Percentiles rank a stretch among this genome's conserved stretches.
phyloP scores from a whole-genome alignment of 2,797 vertebrate genomes.

The Melanotaenia nigrans region DNA sequence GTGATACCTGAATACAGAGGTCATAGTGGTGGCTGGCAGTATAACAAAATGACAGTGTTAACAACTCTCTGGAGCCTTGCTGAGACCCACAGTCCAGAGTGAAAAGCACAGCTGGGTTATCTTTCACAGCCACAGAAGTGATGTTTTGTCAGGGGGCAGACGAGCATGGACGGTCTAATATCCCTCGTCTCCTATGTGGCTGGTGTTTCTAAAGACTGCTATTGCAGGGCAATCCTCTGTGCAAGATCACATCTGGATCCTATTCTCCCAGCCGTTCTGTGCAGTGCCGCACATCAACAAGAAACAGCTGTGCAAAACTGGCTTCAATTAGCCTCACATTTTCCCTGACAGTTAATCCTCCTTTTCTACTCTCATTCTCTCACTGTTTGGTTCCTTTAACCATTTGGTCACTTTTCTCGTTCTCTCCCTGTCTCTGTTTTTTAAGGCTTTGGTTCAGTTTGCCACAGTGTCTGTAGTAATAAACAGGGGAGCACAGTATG shows the following conservation, averaged over 20 bases:
- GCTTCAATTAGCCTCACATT: slow-evolving; percentile 87
- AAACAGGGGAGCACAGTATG: slow-evolving; percentile 54
- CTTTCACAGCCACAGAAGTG: slow-evolving; percentile 45
- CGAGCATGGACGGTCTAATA: slow-evolving; percentile 65
- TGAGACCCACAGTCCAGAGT: slow-evolving; percentile 49
- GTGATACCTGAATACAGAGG: slow-evolving; percentile 69
- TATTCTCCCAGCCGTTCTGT: slow-evolving; percentile 73
- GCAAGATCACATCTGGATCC: slow-evolving; percentile 84
- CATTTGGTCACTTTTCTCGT: slow-evolving; percentile 59
- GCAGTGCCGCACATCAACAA: slow-evolving; percentile 79
- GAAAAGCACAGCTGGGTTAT: slow-evolving; percentile 40
- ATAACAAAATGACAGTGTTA: slow-evolving; percentile 72
- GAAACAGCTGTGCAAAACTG: slow-evolving; percentile 86
- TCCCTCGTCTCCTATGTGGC: slow-evolving; percentile 75
- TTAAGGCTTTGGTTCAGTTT: slow-evolving; percentile 59
- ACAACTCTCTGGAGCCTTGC: slow-evolving; percentile 44
- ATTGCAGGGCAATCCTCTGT: slow-evolving; percentile 73
- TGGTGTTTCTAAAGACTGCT: slow-evolving; percentile 77
- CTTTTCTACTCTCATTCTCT: slow-evolving; percentile 66
- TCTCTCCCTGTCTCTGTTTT: slow-evolving; percentile 3
- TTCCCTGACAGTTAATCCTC: slow-evolving; percentile 83
- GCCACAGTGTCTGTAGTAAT: slow-evolving; percentile 70
- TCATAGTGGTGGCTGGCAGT: slow-evolving; percentile 41
- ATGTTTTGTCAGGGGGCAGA: slow-evolving; percentile 59
- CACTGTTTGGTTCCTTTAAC: slow-evolving; percentile 61